Evolutionary conservation across 2,113 vertebrate genomes (phyloP), one percentile per base, ranked within the genome.

Genomic region (Anthoscopus minutus): DNA sequence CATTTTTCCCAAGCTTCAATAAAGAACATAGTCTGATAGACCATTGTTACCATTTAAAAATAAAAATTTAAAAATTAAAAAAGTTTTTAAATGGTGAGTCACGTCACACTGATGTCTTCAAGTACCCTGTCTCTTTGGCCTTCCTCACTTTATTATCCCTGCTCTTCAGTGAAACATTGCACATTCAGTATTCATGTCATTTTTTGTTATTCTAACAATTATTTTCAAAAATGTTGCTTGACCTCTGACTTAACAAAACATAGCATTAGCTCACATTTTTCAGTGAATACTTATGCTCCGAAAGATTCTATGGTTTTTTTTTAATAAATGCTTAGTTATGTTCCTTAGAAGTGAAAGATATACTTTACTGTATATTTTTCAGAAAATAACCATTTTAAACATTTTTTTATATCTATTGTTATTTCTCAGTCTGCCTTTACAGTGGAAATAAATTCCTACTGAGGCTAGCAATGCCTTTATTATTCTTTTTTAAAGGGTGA

Each of bases 381-480:
- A 81, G 71, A 93, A 96, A 94, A 83, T 8, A 93, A 38, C 24
- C 22, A 4, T 6, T 96, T 90, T 35, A 86, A 88, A 77, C 54
- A 23, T 57, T 61, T 90, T 84, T 74, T 81, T 61, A 24, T 51
- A 81, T 73, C 60, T 40, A 45, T 24, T 71, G 44, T 35, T 83
- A 23, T 45, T 81, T 35, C 80, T 92, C 44, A 77, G 42, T 50
- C 81, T 90, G 44, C 18, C 72, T 88, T 96, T 94, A 77, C 70
- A 93, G 89, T 88, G 60, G 38, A 88, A 95, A 94, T 78, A 86
- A 57, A 90, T 88, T 96, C 79, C 86, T 96, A 77, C 40, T 65
- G 61, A 69, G 64, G 81, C 28, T 73, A 71, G 83, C 48, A 93
- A 71, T 74, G 30, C 16, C 45, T 84, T 88, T 93, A 50, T 90